Conservation (phyloP, 2,113 vertebrate genomes). For the Myrmophylax atrothorax region DNA sequence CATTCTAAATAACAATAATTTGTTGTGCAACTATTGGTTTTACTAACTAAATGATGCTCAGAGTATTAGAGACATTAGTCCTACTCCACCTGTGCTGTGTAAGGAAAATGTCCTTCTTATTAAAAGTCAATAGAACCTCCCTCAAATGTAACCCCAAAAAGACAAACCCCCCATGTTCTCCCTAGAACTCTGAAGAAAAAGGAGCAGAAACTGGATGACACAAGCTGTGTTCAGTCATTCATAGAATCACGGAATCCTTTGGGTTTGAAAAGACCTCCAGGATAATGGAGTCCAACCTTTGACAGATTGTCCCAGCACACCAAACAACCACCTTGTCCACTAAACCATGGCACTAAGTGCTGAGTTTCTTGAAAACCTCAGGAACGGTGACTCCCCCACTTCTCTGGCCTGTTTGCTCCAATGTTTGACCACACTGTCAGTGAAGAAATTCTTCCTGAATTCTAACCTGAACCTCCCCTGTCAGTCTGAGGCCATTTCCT, state of each 20-base stretch:
- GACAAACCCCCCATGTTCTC: background rate
- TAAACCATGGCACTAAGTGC: background rate
- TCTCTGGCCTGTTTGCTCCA: background rate
- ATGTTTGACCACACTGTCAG: background rate
- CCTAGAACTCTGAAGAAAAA: background rate
- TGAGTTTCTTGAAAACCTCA: background rate
- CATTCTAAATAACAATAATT: background rate
- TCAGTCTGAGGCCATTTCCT: background rate
- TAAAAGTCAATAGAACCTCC: background rate
- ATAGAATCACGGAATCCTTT: background rate
- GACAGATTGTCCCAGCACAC: background rate
- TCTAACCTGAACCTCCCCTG: background rate
- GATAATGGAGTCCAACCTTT: background rate
- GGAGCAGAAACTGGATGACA: background rate
- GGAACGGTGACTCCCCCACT: background rate
- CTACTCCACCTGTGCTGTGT: background rate
- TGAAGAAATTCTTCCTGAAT: background rate
- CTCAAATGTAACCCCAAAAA: background rate
- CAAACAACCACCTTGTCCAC: background rate
- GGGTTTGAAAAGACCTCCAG: background rate
- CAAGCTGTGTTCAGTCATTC: background rate
- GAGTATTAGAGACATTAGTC: background rate
- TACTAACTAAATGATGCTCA: background rate
- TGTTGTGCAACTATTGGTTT: background rate
- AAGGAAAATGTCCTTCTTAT: background rate